Evolutionary conservation across 2,113 vertebrate genomes (phyloP).

Genomic region (Tachysurus vachellii): DNA sequence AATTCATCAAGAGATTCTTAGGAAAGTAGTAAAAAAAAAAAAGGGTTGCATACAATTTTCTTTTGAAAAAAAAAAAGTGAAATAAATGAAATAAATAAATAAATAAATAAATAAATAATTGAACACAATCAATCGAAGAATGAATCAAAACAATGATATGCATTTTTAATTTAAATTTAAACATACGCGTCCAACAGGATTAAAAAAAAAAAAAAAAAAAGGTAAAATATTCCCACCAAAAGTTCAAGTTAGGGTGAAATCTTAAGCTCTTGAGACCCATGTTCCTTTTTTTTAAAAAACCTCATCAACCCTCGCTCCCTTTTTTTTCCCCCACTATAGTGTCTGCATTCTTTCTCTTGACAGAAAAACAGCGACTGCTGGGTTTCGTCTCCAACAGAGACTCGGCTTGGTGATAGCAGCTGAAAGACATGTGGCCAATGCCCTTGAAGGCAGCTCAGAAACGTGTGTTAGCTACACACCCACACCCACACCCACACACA

Average conservation of each 20-base stretch:
- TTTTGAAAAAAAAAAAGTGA: no score
- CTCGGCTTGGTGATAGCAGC: slow-evolving; percentile 19
- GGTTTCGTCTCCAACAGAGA: slow-evolving; percentile 21
- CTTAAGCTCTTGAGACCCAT: not conserved
- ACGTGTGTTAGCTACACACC: slow-evolving; percentile 50
- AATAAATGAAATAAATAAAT: not conserved
- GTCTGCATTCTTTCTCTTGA: slow-evolving; percentile 32
- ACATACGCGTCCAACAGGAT: no score
- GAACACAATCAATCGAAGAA: not conserved
- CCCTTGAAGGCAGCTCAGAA: slow-evolving; percentile 33
- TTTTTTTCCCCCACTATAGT: not conserved
- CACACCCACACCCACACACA: slow-evolving; percentile 13
- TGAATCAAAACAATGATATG: not conserved
- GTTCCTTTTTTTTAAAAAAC: not conserved
- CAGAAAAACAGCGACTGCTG: slow-evolving; percentile 26
- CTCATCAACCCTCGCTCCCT: not conserved
- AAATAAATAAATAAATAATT: not conserved
- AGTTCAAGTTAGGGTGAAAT: slow-evolving; percentile 11
- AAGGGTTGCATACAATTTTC: not conserved
- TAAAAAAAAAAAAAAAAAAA: no score
- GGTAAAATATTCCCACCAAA: not conserved
- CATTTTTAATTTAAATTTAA: no score
- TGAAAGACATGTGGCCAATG: slow-evolving; percentile 27
- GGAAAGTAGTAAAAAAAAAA: not conserved
- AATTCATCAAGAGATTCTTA: not conserved